phyloP scores from a whole-genome alignment of 2,888 invertebrate genomes.

The Ennomos fuscantarius region DNA sequence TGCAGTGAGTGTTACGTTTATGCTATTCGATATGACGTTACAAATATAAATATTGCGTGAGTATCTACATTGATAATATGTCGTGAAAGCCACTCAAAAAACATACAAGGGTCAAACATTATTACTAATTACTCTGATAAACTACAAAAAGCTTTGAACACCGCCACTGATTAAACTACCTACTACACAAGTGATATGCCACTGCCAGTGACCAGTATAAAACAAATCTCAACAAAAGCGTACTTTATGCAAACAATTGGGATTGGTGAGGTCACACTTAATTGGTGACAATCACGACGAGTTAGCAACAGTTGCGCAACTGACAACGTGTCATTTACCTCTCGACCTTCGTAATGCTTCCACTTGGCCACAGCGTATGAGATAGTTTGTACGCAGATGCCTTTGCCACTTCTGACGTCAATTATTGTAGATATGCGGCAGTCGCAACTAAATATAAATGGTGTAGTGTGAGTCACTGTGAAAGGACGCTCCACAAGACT shows the following conservation, averaged over 20 bases:
- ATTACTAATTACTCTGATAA: too few species aligned
- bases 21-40: too few species aligned
- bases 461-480: constrained; percentile 13
- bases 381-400: constrained; percentile 39
- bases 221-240: constrained; percentile 34
- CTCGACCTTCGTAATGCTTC: constrained; percentile 62
- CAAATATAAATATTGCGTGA: too few species aligned
- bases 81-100: too few species aligned
- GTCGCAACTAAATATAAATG: constrained; percentile 13
- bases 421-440: constrained; percentile 12
- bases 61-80: too few species aligned
- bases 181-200: constrained; percentile 6
- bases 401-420: constrained; percentile 41
- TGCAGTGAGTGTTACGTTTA: too few species aligned
- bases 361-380: constrained; percentile 48
- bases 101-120: too few species aligned
- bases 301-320: constrained; percentile 67
- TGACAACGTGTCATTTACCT: constrained; percentile 76
- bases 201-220: constrained; percentile 36
- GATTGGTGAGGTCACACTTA: constrained; percentile 52
- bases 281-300: constrained; percentile 51
- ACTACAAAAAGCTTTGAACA: too few species aligned
- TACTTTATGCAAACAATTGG: constrained; percentile 39
- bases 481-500: too few species aligned
- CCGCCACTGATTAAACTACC: too few species aligned